Evolutionary conservation across 92 coral and sea anemone species (phyloP).

Genomic region (Epizoanthus ramosus): DNA sequence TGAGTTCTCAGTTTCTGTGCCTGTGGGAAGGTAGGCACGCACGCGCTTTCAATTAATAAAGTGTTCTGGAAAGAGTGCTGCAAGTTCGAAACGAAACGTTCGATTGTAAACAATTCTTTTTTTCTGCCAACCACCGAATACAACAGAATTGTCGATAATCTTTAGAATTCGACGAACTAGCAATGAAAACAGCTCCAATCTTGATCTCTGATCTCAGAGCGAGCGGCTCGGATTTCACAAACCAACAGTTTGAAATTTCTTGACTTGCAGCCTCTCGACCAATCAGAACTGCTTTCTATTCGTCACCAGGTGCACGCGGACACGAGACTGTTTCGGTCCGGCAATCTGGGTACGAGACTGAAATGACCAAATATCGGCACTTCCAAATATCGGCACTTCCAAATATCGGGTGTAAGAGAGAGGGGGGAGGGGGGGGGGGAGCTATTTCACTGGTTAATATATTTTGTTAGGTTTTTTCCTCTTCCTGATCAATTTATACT

Average conservation of each 20-base stretch:
- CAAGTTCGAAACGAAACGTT: neutral
- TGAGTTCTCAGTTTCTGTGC: neutral
- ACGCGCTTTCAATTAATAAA: neutral
- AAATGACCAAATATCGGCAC: no score
- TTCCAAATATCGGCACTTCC: no score
- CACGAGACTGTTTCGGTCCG: no score
- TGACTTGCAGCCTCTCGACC: neutral
- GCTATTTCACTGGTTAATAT: no score
- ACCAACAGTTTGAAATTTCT: constrained; percentile 26
- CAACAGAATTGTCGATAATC: neutral
- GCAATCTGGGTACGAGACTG: no score
- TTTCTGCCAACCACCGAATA: neutral
- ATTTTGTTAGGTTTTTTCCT: no score
- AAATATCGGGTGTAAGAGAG: no score
- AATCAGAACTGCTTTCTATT: constrained; percentile 26
- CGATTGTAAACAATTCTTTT: neutral
- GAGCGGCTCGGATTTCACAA: neutral
- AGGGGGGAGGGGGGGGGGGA: no score
- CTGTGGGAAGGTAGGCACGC: no score
- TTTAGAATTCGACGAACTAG: neutral
- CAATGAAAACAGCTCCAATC: neutral
- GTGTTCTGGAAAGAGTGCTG: neutral
- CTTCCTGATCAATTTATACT: no score
- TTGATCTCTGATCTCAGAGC: neutral
- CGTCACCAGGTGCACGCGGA: constrained; percentile 14